phyloP scores from a whole-genome alignment of 2,888 invertebrate species.

The Phymatocera aterrima region DNA sequence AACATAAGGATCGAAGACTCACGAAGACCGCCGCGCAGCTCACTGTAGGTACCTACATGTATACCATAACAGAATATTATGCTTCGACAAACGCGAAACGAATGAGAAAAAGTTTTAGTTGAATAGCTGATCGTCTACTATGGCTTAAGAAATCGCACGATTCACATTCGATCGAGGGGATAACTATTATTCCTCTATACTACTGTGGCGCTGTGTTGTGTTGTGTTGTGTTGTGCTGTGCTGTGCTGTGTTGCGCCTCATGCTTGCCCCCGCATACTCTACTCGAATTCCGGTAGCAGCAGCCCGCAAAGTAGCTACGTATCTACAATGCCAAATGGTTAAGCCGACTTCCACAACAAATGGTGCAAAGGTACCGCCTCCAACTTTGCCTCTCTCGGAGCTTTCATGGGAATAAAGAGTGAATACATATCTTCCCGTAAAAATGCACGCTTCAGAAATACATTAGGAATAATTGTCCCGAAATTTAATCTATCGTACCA shows the following conservation, averaged over 20 bases:
- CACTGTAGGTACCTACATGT: too few species aligned
- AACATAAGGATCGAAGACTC: too few species aligned
- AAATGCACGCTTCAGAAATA: background rate
- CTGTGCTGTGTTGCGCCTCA: background rate
- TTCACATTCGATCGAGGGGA: constrained; percentile 26
- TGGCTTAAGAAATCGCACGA: background rate
- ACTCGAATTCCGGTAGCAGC: constrained; percentile 28
- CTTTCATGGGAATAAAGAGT: background rate
- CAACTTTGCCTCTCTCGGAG: constrained; percentile 23
- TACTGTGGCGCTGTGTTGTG: background rate
- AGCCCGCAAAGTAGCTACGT: background rate
- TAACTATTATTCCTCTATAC: constrained; percentile 29
- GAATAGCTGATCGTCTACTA: constrained; percentile 8
- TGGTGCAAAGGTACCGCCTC: constrained; percentile 61
- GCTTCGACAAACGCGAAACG: constrained; percentile 21
- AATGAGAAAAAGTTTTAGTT: constrained; percentile 17
- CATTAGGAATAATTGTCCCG: background rate
- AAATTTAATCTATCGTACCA: too few species aligned
- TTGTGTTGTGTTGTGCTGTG: background rate
- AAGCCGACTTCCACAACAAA: constrained; percentile 63
- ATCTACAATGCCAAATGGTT: constrained; percentile 60
- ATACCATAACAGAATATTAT: too few species aligned
- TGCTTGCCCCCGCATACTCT: too few species aligned
- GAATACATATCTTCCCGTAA: background rate
- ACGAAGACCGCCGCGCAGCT: too few species aligned